phyloP scores from a whole-genome alignment of 2,113 vertebrate genomes.

The Trogon melanurus region DNA sequence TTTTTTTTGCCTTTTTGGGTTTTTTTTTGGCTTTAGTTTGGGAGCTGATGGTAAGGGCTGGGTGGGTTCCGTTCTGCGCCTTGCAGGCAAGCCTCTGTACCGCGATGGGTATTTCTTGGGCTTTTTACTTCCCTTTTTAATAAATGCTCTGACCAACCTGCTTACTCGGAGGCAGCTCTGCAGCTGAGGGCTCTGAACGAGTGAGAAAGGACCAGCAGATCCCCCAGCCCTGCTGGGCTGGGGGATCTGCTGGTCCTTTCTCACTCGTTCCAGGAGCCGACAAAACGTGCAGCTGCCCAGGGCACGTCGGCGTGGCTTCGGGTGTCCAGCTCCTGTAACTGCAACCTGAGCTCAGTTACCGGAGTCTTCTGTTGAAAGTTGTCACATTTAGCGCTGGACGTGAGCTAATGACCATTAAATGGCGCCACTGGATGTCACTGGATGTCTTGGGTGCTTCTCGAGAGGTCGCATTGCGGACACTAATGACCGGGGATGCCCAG shows the following conservation, averaged over 20 bases:
- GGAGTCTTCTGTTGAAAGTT: neutral
- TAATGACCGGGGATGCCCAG: neutral
- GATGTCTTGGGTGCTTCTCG: neutral
- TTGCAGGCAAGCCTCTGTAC: neutral
- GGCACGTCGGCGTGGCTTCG: neutral
- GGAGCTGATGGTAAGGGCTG: neutral
- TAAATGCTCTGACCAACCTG: neutral
- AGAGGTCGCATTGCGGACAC: accelerated
- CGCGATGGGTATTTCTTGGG: neutral
- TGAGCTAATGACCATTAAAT: neutral
- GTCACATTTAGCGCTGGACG: accelerated
- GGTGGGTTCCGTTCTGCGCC: neutral
- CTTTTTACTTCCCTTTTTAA: neutral
- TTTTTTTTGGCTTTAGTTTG: neutral
- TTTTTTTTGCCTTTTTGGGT: neutral
- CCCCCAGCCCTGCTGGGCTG: neutral
- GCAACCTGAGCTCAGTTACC: neutral
- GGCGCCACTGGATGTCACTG: neutral
- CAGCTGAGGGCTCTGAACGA: too few species aligned
- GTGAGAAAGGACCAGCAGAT: too few species aligned
- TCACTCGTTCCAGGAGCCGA: neutral
- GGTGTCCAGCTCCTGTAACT: neutral
- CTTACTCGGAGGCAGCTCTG: neutral
- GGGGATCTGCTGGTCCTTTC: neutral
- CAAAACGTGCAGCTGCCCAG: neutral